A percentile compares a stretch with the other conserved stretches of the same genome.
Evolutionary conservation across 2,888 invertebrate genomes (phyloP).

Genomic region (Harpalus rufipes): DNA sequence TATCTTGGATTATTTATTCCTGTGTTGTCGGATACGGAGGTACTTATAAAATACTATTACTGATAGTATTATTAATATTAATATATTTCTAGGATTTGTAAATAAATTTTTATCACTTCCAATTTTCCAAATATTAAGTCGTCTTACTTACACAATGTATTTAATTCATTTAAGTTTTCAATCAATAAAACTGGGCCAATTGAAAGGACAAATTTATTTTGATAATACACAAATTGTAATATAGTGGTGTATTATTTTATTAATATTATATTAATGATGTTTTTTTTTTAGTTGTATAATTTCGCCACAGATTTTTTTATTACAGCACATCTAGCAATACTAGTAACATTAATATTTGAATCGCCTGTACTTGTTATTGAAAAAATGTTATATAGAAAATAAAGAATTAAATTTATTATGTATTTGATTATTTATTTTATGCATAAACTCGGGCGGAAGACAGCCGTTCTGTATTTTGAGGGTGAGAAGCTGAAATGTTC

Average conservation of each 20-base stretch:
- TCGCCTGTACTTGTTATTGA: conserved; percentile 76
- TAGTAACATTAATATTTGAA: conserved; percentile 76
- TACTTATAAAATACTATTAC: conserved; percentile 11
- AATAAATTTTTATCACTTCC: conserved; percentile 77
- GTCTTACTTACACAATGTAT: conserved; percentile 78
- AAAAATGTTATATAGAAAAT: conserved; percentile 69
- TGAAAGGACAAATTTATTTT: conserved; percentile 67
- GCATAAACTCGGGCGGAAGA: too few relatives aligned
- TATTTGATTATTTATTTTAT: too few relatives aligned
- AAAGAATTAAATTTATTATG: not conserved
- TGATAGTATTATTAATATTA: not conserved
- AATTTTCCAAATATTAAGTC: conserved; percentile 77
- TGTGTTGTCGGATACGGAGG: conserved; percentile 78
- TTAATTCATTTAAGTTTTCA: conserved; percentile 76
- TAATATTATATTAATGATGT: conserved; percentile 40
- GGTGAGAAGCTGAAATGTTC: too few relatives aligned
- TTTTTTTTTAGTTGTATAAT: conserved; percentile 72
- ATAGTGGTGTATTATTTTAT: not conserved
- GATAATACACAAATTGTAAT: conserved; percentile 70
- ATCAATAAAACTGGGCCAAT: conserved; percentile 63
- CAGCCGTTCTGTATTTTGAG: too few relatives aligned
- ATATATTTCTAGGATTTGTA: conserved; percentile 74
- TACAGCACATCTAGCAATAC: conserved; percentile 73
- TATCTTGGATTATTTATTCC: conserved; percentile 78
- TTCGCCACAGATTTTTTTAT: conserved; percentile 76